phyloP scores from a whole-genome alignment of 2,888 invertebrate genomes.

The Brachynemurus nebulosus region DNA sequence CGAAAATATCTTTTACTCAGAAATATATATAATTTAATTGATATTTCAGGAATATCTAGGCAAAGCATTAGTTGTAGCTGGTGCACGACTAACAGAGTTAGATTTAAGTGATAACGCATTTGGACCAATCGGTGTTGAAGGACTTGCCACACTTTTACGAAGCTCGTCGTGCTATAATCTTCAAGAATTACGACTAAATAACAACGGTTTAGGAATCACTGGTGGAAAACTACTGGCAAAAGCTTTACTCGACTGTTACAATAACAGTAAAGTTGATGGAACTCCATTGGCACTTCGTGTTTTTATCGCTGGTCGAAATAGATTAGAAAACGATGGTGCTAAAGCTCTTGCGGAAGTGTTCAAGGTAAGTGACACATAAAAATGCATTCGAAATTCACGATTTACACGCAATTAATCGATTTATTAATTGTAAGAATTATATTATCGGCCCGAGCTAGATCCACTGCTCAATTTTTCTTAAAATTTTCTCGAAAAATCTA shows the following conservation, averaged over 20 bases:
- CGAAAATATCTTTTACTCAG: neutral
- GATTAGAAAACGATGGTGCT: slow-evolving; percentile 90
- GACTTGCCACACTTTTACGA: slow-evolving; percentile 66
- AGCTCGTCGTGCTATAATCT: slow-evolving; percentile 76
- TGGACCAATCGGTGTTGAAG: slow-evolving; percentile 87
- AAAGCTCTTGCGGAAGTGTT: slow-evolving; percentile 74
- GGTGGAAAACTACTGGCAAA: slow-evolving; percentile 74
- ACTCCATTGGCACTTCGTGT: slow-evolving; percentile 60
- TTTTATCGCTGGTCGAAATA: slow-evolving; percentile 86
- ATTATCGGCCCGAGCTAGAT: too few species aligned
- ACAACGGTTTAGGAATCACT: slow-evolving; percentile 86
- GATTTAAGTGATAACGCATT: slow-evolving; percentile 97
- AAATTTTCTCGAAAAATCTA: too few species aligned
- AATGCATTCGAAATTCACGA: too few species aligned
- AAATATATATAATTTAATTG: neutral
- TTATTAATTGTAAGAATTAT: too few species aligned
- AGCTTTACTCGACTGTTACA: slow-evolving; percentile 56
- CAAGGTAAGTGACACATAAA: slow-evolving; percentile 46
- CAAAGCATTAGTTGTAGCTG: slow-evolving; percentile 64
- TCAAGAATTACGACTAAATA: slow-evolving; percentile 73
- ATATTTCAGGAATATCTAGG: slow-evolving; percentile 49
- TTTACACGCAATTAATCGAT: too few species aligned
- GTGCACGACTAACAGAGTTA: slow-evolving; percentile 64
- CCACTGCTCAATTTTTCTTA: too few species aligned
- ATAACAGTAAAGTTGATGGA: slow-evolving; percentile 47